Evolutionary conservation across 2,888 invertebrate species (phyloP).

Genomic region (Apotomis turbidana): DNA sequence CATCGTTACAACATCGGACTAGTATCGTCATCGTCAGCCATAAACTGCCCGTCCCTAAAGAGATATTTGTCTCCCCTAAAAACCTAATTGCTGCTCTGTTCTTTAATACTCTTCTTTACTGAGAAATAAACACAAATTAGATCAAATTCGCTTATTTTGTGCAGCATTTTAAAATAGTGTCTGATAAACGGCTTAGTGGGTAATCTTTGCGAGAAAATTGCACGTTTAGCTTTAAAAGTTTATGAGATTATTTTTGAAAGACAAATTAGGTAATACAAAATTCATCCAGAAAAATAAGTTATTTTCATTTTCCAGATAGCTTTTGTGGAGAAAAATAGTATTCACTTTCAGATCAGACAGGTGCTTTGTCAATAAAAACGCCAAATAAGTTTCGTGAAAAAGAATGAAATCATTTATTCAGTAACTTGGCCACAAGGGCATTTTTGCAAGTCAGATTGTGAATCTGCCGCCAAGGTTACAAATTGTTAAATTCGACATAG

Average conservation of each 20-base stretch:
- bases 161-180: background rate
- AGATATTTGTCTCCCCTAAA: background rate
- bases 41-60: background rate
- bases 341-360: background rate
- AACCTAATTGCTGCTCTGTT: background rate
- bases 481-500: too few species aligned
- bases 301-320: background rate
- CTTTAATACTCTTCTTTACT: background rate
- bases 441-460: too few species aligned
- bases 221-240: background rate
- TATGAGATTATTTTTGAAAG: slow-evolving; percentile 8
- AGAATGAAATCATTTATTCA: too few species aligned
- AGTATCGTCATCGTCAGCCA: background rate
- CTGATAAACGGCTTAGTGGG: background rate
- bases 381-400: background rate
- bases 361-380: background rate
- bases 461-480: too few species aligned
- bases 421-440: too few species aligned
- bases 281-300: background rate
- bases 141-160: slow-evolving; percentile 2
- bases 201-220: slow-evolving; percentile 6
- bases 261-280: slow-evolving; percentile 7
- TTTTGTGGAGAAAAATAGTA: slow-evolving; percentile 2
- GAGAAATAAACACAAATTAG: too few species aligned
- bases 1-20: background rate